Conservation (phyloP, 2,888 invertebrate species). For the Vesta saturnalis region DNA sequence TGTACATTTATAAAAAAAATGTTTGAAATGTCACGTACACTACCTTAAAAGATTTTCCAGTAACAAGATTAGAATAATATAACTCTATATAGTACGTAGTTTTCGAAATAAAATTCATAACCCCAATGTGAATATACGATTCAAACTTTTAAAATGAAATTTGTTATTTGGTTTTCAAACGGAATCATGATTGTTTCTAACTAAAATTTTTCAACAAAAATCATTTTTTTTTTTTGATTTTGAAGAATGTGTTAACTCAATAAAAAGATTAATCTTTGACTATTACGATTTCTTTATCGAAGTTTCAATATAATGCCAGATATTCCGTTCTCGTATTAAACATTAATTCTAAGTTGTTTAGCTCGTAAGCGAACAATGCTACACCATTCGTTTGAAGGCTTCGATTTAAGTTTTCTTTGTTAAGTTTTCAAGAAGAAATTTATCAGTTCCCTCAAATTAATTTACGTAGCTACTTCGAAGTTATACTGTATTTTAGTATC, state of each 20-base stretch:
- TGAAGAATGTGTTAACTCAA: background rate
- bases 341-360: conserved; percentile 12
- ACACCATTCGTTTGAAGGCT: background rate
- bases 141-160: conserved; percentile 19
- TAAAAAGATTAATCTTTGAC: background rate
- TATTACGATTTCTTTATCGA: background rate
- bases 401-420: conserved; percentile 25
- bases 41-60: conserved; percentile 12
- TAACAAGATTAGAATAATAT: conserved; percentile 5
- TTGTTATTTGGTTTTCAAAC: conserved; percentile 2
- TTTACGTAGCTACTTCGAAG: conserved; percentile 19
- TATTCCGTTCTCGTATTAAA: conserved; percentile 3
- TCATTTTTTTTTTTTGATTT: background rate
- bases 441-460: conserved; percentile 25
- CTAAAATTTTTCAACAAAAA: background rate
- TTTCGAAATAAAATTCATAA: background rate
- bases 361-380: conserved; percentile 19
- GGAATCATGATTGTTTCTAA: background rate
- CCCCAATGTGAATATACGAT: background rate
- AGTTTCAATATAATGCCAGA: background rate
- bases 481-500: conserved; percentile 21
- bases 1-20: background rate
- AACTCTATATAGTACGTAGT: background rate
- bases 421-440: conserved; percentile 24
- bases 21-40: conserved; percentile 14